Percentiles rank a stretch among this genome's conserved stretches.
These are phyloP conservation scores for Vesta saturnalis DNA, from an alignment of 2,888 invertebrate species.

Conservation along the genomic window DNA sequence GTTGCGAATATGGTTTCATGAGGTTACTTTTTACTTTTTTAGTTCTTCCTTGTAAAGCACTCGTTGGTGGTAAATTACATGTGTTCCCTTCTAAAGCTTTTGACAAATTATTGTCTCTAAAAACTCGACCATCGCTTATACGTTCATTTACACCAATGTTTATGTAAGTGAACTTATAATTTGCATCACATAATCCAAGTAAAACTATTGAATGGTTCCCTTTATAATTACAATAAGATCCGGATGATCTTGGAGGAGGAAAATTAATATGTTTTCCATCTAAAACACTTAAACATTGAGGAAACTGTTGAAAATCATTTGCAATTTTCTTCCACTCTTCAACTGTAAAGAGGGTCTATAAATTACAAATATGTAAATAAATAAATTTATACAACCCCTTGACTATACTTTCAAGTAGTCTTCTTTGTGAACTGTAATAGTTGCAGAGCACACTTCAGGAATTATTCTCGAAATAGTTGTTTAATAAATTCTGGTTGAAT, in stretches of 20 bases:
- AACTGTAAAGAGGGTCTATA: background rate
- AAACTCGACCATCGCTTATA: slow-evolving; percentile 47
- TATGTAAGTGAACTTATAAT: no score
- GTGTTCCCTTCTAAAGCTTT: slow-evolving; percentile 37
- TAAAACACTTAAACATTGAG: background rate
- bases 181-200: no score
- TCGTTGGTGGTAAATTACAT: slow-evolving; percentile 36
- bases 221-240: no score
- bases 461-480: slow-evolving; percentile 44
- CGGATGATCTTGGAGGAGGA: background rate
- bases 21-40: background rate
- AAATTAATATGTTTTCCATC: background rate
- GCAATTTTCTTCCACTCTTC: background rate
- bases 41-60: slow-evolving; percentile 38
- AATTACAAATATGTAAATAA: background rate
- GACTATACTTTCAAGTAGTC: background rate
- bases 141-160: no score
- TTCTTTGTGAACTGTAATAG: background rate
- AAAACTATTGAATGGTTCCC: background rate
- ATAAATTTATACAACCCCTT: background rate
- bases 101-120: slow-evolving; percentile 40
- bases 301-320: background rate
- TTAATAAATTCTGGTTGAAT: background rate
- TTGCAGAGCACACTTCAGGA: slow-evolving; percentile 29
- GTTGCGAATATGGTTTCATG: slow-evolving; percentile 47